Evolutionary conservation across 2,888 invertebrate genomes (phyloP).

Genomic region (Brachyptera risi): DNA sequence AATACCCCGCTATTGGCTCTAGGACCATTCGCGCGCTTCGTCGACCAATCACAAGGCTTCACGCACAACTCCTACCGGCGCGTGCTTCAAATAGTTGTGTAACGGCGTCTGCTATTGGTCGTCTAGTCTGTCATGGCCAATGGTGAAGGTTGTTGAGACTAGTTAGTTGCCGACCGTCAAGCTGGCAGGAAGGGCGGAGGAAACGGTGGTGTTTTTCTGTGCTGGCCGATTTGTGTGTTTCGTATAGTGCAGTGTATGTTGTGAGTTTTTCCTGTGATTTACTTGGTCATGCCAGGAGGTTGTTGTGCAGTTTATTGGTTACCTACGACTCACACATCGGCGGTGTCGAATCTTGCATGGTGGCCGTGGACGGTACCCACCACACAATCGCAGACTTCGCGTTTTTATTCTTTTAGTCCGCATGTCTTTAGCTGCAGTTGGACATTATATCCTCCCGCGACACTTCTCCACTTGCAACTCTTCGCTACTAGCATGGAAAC

Average conservation of each 20-base stretch:
- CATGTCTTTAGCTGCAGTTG: constrained; percentile 30
- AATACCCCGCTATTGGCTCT: constrained; percentile 31
- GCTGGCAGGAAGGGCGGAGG: constrained; percentile 16
- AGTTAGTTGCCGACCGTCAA: constrained; percentile 9
- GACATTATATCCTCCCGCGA: constrained; percentile 29
- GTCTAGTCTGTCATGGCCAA: constrained; percentile 13
- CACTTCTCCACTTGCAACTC: constrained; percentile 28
- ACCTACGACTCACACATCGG: constrained; percentile 21
- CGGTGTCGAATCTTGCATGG: constrained; percentile 15
- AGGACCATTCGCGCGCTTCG: constrained; percentile 21
- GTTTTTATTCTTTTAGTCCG: constrained; percentile 29
- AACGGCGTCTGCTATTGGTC: constrained; percentile 1
- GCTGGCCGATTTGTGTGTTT: constrained; percentile 16
- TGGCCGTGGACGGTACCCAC: constrained; percentile 17
- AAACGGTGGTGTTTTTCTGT: not conserved
- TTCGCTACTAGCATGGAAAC: constrained; percentile 28
- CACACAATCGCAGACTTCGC: constrained; percentile 8
- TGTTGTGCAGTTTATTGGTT: constrained; percentile 30
- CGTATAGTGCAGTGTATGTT: constrained; percentile 12
- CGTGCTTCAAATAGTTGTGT: constrained; percentile 17
- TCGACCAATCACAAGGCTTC: no score
- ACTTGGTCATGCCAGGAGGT: constrained; percentile 31
- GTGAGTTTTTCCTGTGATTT: no score
- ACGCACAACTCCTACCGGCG: constrained; percentile 14
- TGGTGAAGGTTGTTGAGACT: constrained; percentile 16